phyloP scores from a whole-genome alignment of 2,797 vertebrate genomes.

The Thunnus albacares region DNA sequence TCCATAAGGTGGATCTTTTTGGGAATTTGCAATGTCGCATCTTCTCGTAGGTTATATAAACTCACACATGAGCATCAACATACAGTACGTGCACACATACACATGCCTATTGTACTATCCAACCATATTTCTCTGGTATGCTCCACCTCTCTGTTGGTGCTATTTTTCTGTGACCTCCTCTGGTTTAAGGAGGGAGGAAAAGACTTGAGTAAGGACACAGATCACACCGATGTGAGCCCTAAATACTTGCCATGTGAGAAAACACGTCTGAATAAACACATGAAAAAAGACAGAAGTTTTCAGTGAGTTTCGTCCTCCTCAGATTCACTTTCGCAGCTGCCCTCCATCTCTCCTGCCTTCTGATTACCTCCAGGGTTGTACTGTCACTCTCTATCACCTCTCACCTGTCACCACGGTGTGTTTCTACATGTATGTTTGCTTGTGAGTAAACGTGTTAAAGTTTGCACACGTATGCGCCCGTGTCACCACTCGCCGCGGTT shows the following conservation, averaged over 20 bases:
- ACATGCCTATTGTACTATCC: background rate
- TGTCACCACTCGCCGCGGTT: slow-evolving; percentile 17
- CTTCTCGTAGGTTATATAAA: background rate
- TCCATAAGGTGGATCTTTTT: background rate
- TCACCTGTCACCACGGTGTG: slow-evolving; percentile 46
- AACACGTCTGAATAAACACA: background rate
- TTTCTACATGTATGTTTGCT: slow-evolving; percentile 29
- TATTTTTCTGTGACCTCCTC: slow-evolving; percentile 5
- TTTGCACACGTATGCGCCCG: slow-evolving; percentile 7
- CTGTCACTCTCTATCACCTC: slow-evolving; percentile 59
- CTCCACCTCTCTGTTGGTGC: slow-evolving; percentile 7
- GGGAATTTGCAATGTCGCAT: background rate
- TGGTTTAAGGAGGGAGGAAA: background rate
- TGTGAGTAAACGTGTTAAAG: slow-evolving; percentile 24
- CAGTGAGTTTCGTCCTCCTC: slow-evolving; percentile 3
- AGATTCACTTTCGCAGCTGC: slow-evolving; percentile 27
- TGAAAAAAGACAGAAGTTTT: slow-evolving; percentile 14
- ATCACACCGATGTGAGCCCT: slow-evolving; percentile 17
- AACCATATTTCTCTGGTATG: background rate
- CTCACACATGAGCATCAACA: background rate
- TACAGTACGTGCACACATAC: background rate
- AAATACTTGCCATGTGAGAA: slow-evolving; percentile 32
- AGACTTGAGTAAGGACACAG: slow-evolving; percentile 19
- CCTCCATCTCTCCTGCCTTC: slow-evolving; percentile 17
- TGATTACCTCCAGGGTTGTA: slow-evolving; percentile 44